Conservation (phyloP, 2,888 invertebrate species). For the Lycaena phlaeas region DNA sequence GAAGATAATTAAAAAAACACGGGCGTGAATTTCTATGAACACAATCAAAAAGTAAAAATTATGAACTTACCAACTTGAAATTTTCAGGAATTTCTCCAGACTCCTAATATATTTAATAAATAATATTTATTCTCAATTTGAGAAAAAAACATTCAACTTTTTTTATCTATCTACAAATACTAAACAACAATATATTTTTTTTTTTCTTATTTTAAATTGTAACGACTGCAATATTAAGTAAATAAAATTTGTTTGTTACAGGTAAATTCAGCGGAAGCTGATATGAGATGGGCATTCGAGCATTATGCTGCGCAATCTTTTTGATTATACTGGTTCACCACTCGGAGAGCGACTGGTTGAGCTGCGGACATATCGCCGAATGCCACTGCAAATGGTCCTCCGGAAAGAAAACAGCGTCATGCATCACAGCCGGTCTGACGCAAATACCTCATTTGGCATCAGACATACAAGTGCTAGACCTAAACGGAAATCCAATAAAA, state of each 20-base stretch:
- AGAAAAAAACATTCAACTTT: too few relatives aligned
- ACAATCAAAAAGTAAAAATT: too few relatives aligned
- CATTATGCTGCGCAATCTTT: conserved; percentile 42
- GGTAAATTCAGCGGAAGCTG: conserved; percentile 32
- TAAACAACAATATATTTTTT: too few relatives aligned
- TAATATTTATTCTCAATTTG: too few relatives aligned
- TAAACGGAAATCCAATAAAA: conserved; percentile 84
- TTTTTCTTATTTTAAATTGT: too few relatives aligned
- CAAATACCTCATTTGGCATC: conserved; percentile 75
- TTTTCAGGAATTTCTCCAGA: too few relatives aligned
- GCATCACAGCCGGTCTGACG: conserved; percentile 82
- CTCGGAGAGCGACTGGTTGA: conserved; percentile 81
- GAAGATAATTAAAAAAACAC: too few relatives aligned
- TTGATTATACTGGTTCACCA: conserved; percentile 36
- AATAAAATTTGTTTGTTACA: conserved; percentile 54
- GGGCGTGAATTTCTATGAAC: too few relatives aligned
- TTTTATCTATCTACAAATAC: too few relatives aligned
- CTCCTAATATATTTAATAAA: too few relatives aligned
- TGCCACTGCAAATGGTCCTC: conserved; percentile 94
- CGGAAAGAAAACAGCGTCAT: conserved; percentile 91
- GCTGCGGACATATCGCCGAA: conserved; percentile 79
- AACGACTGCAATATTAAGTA: too few relatives aligned
- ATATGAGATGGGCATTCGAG: conserved; percentile 58
- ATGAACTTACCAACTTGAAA: too few relatives aligned
- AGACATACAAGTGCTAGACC: conserved; percentile 79